A percentile compares a stretch with the other conserved stretches of the same genome.
These are phyloP conservation scores for Cataglyphis altisquamis DNA, from an alignment of 2,888 invertebrate species.

Conservation along the genomic window DNA sequence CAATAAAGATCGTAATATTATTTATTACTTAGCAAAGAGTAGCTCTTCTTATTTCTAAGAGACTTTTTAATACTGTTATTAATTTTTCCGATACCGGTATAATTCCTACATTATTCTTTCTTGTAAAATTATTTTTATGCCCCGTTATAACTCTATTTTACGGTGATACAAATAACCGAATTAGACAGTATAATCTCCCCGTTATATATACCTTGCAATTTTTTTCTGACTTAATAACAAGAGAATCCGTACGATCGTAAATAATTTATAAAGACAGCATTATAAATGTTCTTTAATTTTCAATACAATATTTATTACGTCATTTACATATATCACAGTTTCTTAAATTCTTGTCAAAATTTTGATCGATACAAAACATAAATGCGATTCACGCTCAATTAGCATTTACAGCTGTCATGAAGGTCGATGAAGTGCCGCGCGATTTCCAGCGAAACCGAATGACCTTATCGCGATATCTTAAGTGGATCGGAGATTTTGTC, in stretches of 20 bases:
- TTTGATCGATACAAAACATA: background rate
- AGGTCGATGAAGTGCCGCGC: conserved; percentile 53
- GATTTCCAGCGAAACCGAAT: conserved; percentile 57
- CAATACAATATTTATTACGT: conserved; percentile 17
- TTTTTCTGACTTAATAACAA: background rate
- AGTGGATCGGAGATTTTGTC: conserved; percentile 54
- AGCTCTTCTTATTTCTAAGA: background rate
- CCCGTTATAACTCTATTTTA: background rate
- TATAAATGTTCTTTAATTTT: background rate
- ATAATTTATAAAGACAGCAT: background rate
- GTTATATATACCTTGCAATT: background rate
- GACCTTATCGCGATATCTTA: conserved; percentile 73
- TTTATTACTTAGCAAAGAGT: background rate
- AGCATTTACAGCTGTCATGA: conserved; percentile 41
- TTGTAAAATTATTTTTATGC: background rate
- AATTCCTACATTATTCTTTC: background rate
- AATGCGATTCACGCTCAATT: conserved; percentile 32
- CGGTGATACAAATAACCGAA: background rate
- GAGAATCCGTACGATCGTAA: background rate
- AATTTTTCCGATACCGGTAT: background rate
- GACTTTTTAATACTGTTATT: too few relatives aligned
- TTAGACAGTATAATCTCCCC: background rate
- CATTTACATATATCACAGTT: background rate
- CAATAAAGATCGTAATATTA: background rate
- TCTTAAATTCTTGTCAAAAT: conserved; percentile 7